Evolutionary conservation across 2,888 invertebrate genomes (phyloP).

Genomic region (Pandemis heparana): DNA sequence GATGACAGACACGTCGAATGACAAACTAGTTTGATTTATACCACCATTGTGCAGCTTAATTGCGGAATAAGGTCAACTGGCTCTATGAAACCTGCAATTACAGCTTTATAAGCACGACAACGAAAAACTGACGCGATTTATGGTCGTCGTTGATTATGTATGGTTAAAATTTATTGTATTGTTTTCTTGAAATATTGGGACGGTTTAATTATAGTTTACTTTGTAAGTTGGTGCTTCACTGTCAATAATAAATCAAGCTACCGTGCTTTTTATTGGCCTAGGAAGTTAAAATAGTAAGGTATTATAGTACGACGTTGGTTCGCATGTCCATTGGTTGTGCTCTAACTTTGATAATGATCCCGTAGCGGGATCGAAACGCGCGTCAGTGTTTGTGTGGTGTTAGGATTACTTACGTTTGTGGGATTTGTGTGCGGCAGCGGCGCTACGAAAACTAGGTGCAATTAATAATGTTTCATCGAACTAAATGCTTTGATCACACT

Average conservation of each 20-base stretch:
- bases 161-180: neutral
- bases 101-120: constrained; percentile 29
- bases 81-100: constrained; percentile 47
- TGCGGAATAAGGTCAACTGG: constrained; percentile 67
- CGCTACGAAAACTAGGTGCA: no score
- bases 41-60: constrained; percentile 72
- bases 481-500: no score
- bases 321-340: no score
- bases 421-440: no score
- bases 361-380: no score
- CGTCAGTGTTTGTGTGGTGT: no score
- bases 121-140: constrained; percentile 30
- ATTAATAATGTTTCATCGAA: no score
- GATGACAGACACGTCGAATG: constrained; percentile 49
- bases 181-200: neutral
- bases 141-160: constrained; percentile 2
- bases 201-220: neutral
- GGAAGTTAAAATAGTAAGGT: no score
- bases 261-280: neutral
- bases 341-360: no score
- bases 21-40: constrained; percentile 73
- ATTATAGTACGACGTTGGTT: no score
- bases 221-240: neutral
- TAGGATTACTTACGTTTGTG: no score
- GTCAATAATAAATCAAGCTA: neutral